Percentiles rank a stretch among this genome's conserved stretches.
Evolutionary conservation across 1,140 invertebrate species (phyloP).

Genomic region (Drosophila burlai): DNA sequence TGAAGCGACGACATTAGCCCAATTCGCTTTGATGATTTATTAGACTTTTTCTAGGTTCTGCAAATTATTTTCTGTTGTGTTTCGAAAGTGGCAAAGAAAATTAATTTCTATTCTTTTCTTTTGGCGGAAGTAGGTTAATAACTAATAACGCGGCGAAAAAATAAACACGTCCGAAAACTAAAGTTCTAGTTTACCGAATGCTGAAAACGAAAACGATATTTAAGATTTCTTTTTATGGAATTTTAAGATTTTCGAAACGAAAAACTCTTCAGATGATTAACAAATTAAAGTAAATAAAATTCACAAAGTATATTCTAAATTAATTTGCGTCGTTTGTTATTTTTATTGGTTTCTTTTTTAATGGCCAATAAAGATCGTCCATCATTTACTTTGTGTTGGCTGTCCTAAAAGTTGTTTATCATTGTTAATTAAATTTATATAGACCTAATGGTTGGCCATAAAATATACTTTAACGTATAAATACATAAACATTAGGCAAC

Average conservation of each 20-base stretch:
- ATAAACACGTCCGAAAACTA: constrained; percentile 57
- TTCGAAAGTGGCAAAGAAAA: constrained; percentile 57
- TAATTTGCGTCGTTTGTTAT: not conserved
- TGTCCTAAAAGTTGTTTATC: not conserved
- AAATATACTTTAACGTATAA: constrained; percentile 10
- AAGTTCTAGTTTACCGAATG: constrained; percentile 51
- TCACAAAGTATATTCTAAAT: constrained; percentile 9
- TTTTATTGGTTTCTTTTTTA: constrained; percentile 7
- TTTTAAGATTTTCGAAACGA: too few relatives aligned
- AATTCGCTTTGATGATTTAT: constrained; percentile 78
- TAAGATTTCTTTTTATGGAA: not conserved
- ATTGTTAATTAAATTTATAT: constrained; percentile 15
- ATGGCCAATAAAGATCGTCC: constrained; percentile 8
- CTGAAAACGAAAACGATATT: not conserved
- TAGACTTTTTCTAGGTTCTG: constrained; percentile 74
- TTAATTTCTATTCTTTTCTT: constrained; percentile 72
- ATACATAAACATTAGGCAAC: constrained; percentile 18
- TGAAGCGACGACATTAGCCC: constrained; percentile 74
- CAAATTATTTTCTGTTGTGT: constrained; percentile 61
- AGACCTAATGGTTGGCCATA: constrained; percentile 6
- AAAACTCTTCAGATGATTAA: too few relatives aligned
- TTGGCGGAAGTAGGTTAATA: constrained; percentile 77
- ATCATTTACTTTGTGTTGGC: not conserved
- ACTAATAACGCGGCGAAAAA: constrained; percentile 74
- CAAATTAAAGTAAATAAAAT: not conserved